A percentile compares a stretch with the other conserved stretches of the same genome.
Conservation (phyloP, 2,797 vertebrate genomes). For the Cryptoprocta ferox region DNA sequence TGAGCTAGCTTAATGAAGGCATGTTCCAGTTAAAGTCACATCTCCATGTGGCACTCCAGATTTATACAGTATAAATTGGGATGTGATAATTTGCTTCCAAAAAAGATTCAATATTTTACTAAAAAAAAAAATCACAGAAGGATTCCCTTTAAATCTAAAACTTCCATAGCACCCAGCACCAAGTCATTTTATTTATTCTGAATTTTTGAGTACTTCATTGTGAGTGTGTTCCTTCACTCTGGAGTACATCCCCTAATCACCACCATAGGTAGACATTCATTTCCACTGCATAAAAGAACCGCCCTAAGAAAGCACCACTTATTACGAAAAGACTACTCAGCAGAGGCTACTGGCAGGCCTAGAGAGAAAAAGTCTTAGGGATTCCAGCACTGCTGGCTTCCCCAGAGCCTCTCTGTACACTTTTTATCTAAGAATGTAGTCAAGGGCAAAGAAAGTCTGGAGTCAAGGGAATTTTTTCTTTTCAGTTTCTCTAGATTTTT, state of each 20-base stretch:
- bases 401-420: background rate
- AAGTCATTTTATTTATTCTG: conserved; percentile 51
- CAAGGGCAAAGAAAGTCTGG: background rate
- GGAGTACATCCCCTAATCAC: background rate
- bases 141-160: conserved; percentile 79
- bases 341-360: background rate
- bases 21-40: conserved; percentile 77
- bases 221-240: background rate
- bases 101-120: conserved; percentile 78
- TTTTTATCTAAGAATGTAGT: conserved; percentile 27
- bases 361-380: background rate
- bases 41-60: conserved; percentile 79
- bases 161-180: background rate
- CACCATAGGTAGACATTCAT: background rate
- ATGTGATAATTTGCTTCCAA: conserved; percentile 81
- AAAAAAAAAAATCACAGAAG: conserved; percentile 74
- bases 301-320: background rate
- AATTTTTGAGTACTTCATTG: conserved; percentile 36
- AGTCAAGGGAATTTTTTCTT: background rate
- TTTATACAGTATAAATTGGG: conserved; percentile 78
- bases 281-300: background rate
- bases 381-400: background rate
- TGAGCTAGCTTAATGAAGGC: conserved; percentile 55
- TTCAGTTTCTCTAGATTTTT: background rate
- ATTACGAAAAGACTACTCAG: background rate